Conservation (phyloP, 2,888 invertebrate genomes). For the Heliconius erato region DNA sequence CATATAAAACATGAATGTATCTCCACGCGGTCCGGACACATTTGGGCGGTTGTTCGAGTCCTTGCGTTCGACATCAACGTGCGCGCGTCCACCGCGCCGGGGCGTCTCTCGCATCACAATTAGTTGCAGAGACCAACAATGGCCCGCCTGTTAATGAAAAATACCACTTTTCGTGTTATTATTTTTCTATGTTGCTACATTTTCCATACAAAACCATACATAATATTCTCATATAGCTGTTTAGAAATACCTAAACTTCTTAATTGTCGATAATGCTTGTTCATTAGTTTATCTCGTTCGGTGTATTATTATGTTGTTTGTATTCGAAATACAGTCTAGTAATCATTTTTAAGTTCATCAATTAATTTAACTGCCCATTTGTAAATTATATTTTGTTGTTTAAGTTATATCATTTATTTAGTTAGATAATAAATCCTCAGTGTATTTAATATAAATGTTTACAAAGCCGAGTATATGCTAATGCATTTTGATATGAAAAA, state of each 20-base stretch:
- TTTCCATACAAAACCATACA: conserved; percentile 21
- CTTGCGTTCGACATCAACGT: conserved; percentile 77
- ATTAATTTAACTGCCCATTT: background rate
- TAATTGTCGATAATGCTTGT: background rate
- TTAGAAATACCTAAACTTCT: conserved; percentile 2
- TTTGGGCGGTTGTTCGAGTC: conserved; percentile 53
- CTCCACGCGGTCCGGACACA: conserved; percentile 24
- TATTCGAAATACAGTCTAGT: background rate
- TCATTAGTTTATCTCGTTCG: background rate
- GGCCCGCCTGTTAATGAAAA: conserved; percentile 57
- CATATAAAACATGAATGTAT: conserved; percentile 14
- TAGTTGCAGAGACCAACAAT: conserved; percentile 69
- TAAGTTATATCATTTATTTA: background rate
- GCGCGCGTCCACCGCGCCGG: conserved; percentile 60
- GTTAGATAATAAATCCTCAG: background rate
- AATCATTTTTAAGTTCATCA: background rate
- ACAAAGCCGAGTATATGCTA: conserved; percentile 2
- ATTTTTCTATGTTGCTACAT: conserved; percentile 43
- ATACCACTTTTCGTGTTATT: conserved; percentile 45
- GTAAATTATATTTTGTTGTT: background rate
- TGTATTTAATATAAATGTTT: background rate
- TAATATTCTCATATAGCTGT: background rate
- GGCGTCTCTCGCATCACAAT: conserved; percentile 77
- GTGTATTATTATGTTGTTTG: background rate
- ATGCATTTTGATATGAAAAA: background rate